Evolutionary conservation across 2,113 vertebrate genomes (phyloP), one percentile per base, ranked within the genome.

Genomic region (Paedocypris sp.): DNA sequence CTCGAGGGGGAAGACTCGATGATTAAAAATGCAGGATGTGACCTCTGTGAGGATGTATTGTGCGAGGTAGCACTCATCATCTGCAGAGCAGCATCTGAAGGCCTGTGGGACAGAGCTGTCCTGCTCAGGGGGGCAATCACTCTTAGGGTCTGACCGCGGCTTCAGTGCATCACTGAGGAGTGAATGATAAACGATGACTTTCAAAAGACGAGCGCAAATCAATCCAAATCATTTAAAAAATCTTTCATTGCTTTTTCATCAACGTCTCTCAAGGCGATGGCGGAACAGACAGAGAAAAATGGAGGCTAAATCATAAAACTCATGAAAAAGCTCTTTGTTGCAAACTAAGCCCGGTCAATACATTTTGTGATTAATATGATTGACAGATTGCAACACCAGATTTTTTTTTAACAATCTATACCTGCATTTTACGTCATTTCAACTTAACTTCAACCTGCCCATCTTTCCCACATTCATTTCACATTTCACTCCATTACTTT

Each of bases 181-280:
- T 28, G 32, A 29, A 29, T 28, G 29, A 52, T 29, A 62, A 23
- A 62, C 39, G 29, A 36, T 38, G 29, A 25, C 25, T 22, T 51
- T 51, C 48, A 62, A 18, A 25, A 11, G 49, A 38, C 32, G 39
- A 42, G 36, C 51, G 13, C 38, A 33, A 62, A 62, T 62, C 46
- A 62, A 41, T 62, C 48, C 60, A 62, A 39, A 51, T 51, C 46
- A 31, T 62, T 62, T 60, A 36, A 41, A 38, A 50, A 62, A 62
- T 13, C 32, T 62, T 62, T 51, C 46, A 61, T 54, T 23, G 3
- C 11, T 35, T 5, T 61, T 61, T 50, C 32, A 61, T 61, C 46
- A 61, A 49, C 10, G 35, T 50, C 60, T 62, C 46, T 31, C 35
- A 22, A 38, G 47, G 35, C 59, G 32, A 42, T 29, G n/a, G 35